Base-by-base conservation (phyloP, 2,888 invertebrate genomes). In the Temnothorax rugatulus region DNA sequence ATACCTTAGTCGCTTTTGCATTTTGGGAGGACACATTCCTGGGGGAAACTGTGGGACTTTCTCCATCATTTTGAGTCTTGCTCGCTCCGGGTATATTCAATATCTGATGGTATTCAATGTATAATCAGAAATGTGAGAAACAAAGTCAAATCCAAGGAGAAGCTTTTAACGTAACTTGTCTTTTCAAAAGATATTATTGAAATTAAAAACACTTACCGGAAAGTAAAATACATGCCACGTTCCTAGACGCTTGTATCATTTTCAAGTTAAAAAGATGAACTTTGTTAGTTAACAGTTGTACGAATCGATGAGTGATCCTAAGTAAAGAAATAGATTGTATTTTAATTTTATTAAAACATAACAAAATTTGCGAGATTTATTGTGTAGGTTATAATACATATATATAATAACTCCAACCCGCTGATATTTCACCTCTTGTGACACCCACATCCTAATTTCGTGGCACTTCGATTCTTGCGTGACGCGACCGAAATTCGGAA, bases 1-100 rank as follows among this genome's bases (percentile, higher is more conserved):
- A 57, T 97, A 96, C 21, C 96, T 95, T 2, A 99, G 95, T 76
- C 96, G 96, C 93, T 98, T 99, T 89, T 97, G 97, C 98, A 98
- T 98, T 95, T 98, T 98, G 4, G 97, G 98, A 25, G 98, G 96
- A 89, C 96, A 96, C 47, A 97, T 91, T 85, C 96, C 96, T 0
- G 97, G 92, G 2, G 97, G 97, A 90, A 96, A 96, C 59, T 95
- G 95, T 0, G 98, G 98, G 0, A 97, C 96, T 94, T 97, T 98
- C 0, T 97, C 97, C 93, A 97, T 95, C 57, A 97, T 95, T 85
- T 95, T 96, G 8, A 99, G 95, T 93, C 97, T 98, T 34, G 96
- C 96, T 81, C 96, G 96, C 84, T 98, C 97, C 11, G 94, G 94
- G 50, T n/a, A n/a, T 44, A 86, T 84, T 94, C 93, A 25, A 93